phyloP scores from a whole-genome alignment of 2,113 vertebrate genomes.

The Craseonycteris thonglongyai region DNA sequence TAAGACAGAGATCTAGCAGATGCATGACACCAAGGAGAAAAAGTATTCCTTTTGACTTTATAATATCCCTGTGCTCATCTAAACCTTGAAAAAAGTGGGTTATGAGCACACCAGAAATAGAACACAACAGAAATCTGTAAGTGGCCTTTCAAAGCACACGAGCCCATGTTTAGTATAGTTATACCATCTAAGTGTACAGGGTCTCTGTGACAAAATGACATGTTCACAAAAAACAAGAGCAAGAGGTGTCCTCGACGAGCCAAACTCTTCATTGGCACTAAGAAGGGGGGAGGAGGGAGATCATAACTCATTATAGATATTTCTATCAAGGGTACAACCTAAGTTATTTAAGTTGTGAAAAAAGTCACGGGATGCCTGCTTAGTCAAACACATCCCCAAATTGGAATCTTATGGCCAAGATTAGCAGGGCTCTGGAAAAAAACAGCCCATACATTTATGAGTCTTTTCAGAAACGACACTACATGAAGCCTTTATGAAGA shows the following conservation, averaged over 20 bases:
- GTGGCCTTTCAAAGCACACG: not conserved
- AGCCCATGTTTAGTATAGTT: not conserved
- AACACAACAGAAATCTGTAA: not conserved
- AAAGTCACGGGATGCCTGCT: not conserved
- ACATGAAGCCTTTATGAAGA: not conserved
- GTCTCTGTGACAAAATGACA: not conserved
- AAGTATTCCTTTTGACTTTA: not conserved
- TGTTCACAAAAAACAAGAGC: not conserved
- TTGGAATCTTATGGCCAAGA: not conserved
- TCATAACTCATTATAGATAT: not conserved
- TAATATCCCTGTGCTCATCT: not conserved
- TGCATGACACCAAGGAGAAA: not conserved
- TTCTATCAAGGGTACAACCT: not conserved
- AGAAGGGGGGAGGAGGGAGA: not conserved
- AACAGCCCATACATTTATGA: not conserved
- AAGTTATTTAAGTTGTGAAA: not conserved
- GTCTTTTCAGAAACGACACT: not conserved
- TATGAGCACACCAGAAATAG: not conserved
- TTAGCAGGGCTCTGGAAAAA: not conserved
- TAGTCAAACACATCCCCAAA: not conserved
- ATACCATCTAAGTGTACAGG: not conserved
- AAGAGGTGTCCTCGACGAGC: not conserved
- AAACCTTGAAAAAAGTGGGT: not conserved
- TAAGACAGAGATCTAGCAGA: not conserved
- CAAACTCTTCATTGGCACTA: not conserved